Conservation (phyloP, 2,113 vertebrate genomes). For the Odocoileus virginianus region DNA sequence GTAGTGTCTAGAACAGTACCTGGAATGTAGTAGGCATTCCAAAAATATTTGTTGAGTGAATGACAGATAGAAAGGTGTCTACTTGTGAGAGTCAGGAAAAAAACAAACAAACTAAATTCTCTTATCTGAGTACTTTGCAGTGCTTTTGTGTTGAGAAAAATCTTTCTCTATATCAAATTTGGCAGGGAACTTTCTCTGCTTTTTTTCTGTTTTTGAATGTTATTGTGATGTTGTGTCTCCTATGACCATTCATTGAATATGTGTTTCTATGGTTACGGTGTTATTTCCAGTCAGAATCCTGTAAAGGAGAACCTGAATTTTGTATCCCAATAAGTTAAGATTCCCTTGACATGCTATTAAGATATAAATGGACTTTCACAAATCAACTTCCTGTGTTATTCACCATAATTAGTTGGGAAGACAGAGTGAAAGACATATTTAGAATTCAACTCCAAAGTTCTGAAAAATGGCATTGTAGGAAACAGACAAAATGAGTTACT, state of each 20-base stretch:
- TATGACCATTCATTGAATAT: slow-evolving; percentile 57
- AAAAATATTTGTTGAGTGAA: slow-evolving; percentile 19
- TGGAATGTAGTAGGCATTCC: background rate
- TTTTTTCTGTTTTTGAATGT: slow-evolving; percentile 41
- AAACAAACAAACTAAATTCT: background rate
- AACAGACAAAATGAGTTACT: background rate
- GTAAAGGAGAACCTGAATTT: slow-evolving; percentile 60
- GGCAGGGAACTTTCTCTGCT: slow-evolving; percentile 36
- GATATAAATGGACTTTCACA: slow-evolving; percentile 44
- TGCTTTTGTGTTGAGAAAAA: slow-evolving; percentile 24
- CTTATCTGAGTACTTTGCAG: background rate
- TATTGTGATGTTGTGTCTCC: slow-evolving; percentile 44
- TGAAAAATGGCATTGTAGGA: slow-evolving; percentile 10
- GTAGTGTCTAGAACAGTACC: background rate
- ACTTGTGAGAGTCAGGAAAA: background rate
- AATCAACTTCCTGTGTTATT: slow-evolving; percentile 23
- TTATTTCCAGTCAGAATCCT: slow-evolving; percentile 68
- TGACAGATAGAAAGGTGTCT: background rate
- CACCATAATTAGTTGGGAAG: slow-evolving; percentile 35
- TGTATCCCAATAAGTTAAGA: slow-evolving; percentile 45
- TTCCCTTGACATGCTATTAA: slow-evolving; percentile 47
- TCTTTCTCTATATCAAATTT: slow-evolving; percentile 49
- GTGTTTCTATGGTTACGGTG: slow-evolving; percentile 68
- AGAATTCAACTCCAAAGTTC: slow-evolving; percentile 22
- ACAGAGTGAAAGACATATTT: slow-evolving; percentile 33